Evolutionary conservation across 2,888 invertebrate genomes (phyloP).

Genomic region (Leucozona laternaria): DNA sequence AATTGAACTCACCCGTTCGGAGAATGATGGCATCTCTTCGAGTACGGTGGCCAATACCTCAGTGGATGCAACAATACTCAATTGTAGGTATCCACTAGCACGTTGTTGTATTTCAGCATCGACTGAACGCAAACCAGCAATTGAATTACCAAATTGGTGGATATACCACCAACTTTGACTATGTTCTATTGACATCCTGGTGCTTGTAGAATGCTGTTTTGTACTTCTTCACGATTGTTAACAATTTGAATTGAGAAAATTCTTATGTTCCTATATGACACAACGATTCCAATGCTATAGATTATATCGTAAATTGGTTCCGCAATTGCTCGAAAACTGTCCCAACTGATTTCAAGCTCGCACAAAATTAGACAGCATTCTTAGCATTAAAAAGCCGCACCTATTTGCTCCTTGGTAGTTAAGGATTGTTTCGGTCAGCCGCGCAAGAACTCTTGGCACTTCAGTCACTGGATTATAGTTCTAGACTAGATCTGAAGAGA

Average conservation of each 20-base stretch:
- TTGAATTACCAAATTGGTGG: constrained; percentile 99
- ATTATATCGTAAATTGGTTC: constrained; percentile 98
- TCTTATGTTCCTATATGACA: constrained; percentile 99
- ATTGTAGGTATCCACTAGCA: constrained; percentile 98
- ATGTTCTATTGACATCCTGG: constrained; percentile 99
- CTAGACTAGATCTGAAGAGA: constrained; percentile 96
- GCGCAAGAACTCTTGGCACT: constrained; percentile 97
- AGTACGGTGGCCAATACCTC: constrained; percentile 99
- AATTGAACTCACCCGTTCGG: constrained; percentile 98
- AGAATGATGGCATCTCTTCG: constrained; percentile 99
- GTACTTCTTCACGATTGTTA: constrained; percentile 99
- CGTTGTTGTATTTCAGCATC: constrained; percentile 99
- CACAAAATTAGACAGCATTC: constrained; percentile 99
- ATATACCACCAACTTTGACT: constrained; percentile 99
- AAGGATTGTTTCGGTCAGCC: constrained; percentile 98
- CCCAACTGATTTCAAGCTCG: constrained; percentile 99
- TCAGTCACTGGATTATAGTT: constrained; percentile 99
- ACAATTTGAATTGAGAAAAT: constrained; percentile 99
- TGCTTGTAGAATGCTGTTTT: constrained; percentile 99
- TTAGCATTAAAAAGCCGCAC: constrained; percentile 99
- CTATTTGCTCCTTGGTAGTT: constrained; percentile 99
- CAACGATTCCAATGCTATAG: constrained; percentile 99
- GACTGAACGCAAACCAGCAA: constrained; percentile 98
- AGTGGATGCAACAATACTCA: constrained; percentile 97
- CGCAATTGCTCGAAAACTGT: constrained; percentile 98